Conservation (phyloP, 2,888 invertebrate species). For the Cerceris rybyensis region DNA sequence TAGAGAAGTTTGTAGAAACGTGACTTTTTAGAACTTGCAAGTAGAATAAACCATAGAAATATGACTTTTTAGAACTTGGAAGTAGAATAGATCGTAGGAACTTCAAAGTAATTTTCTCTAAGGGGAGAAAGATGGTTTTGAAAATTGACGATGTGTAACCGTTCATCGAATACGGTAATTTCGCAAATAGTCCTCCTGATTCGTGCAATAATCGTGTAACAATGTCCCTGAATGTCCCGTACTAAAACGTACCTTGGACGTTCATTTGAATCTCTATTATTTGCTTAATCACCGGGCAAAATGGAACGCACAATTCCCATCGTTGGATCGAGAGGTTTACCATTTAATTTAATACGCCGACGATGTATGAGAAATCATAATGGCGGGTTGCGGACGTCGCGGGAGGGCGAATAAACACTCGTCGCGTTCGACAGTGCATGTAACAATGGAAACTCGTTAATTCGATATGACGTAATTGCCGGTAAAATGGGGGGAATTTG, state of each 20-base stretch:
- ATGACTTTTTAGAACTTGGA: too few relatives aligned
- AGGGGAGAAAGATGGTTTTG: too few relatives aligned
- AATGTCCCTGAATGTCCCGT: conserved; percentile 2
- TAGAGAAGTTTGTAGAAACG: too few relatives aligned
- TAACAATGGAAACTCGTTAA: conserved; percentile 44
- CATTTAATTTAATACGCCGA: conserved; percentile 20
- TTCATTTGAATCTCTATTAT: conserved; percentile 33
- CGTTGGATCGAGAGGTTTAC: not conserved
- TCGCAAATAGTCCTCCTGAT: too few relatives aligned
- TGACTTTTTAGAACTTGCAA: too few relatives aligned
- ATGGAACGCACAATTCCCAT: not conserved
- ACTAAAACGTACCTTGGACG: not conserved
- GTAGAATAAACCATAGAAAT: too few relatives aligned
- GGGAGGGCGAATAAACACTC: conserved; percentile 35
- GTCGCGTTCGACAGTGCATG: conserved; percentile 29
- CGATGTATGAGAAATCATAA: conserved; percentile 38
- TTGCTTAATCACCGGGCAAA: conserved; percentile 1
- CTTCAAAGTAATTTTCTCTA: too few relatives aligned
- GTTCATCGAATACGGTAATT: too few relatives aligned
- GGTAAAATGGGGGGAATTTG: conserved; percentile 36
- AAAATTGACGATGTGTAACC: too few relatives aligned
- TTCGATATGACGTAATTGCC: conserved; percentile 51
- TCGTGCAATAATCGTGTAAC: not conserved
- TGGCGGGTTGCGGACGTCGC: conserved; percentile 19
- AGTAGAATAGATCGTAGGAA: too few relatives aligned